A percentile compares a stretch with the other conserved stretches of the same genome.
Conservation (phyloP, 2,888 invertebrate species). For the Cephus pygmeus region DNA sequence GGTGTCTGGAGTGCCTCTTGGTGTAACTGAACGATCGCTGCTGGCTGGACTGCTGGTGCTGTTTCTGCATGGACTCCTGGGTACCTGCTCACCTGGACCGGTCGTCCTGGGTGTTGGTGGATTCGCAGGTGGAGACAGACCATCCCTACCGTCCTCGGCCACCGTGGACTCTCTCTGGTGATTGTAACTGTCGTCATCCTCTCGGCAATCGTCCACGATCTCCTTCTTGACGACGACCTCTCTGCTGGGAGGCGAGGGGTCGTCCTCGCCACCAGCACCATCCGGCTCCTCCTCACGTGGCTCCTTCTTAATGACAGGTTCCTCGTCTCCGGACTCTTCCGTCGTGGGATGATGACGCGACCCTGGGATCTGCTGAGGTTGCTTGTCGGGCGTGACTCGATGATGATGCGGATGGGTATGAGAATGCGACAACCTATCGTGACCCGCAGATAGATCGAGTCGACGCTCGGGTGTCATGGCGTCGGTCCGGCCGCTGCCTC, state of each 20-base stretch:
- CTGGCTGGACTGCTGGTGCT: constrained; percentile 79
- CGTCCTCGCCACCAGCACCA: constrained; percentile 66
- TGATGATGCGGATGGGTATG: constrained; percentile 67
- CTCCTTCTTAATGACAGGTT: constrained; percentile 70
- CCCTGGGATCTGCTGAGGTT: constrained; percentile 71
- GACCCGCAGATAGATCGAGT: constrained; percentile 67
- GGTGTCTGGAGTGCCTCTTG: constrained; percentile 74
- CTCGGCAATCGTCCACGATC: constrained; percentile 70
- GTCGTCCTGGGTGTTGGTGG: constrained; percentile 69
- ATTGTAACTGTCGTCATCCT: constrained; percentile 66
- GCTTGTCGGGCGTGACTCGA: constrained; percentile 78
- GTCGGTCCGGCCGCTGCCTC: constrained; percentile 83
- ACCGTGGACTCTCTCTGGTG: constrained; percentile 60
- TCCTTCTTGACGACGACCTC: constrained; percentile 74
- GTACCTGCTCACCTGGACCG: constrained; percentile 65
- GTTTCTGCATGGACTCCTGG: constrained; percentile 73
- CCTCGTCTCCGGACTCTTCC: constrained; percentile 70
- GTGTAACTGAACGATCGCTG: constrained; percentile 82
- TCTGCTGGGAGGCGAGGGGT: constrained; percentile 60
- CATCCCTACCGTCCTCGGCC: constrained; percentile 60
- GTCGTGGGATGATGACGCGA: constrained; percentile 61
- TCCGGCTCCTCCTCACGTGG: constrained; percentile 62
- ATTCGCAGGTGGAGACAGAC: constrained; percentile 58
- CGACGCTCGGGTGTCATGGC: constrained; percentile 85
- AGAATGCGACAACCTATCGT: constrained; percentile 54